These are phyloP conservation scores for Gonocerus acuteangulatus DNA, from an alignment of 2,888 invertebrate species.

Conservation along the genomic window DNA sequence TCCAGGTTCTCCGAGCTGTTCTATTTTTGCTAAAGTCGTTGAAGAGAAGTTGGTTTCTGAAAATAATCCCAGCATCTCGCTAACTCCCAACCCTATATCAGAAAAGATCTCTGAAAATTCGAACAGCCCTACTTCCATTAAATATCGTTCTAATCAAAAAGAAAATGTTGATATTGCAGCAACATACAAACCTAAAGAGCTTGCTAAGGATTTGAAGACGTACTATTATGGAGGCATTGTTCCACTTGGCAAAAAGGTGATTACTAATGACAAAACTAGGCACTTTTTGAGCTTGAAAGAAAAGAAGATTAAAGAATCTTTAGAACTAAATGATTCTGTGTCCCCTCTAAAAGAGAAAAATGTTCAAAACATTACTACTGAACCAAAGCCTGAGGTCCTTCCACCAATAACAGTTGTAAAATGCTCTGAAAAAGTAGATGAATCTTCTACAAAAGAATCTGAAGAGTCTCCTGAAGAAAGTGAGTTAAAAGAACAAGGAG, in stretches of 20 bases:
- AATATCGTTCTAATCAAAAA: not conserved
- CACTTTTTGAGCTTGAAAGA: slow-evolving; percentile 6
- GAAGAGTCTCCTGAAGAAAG: too few species aligned
- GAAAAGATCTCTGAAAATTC: too few species aligned
- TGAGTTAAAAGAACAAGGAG: too few species aligned
- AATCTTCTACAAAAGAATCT: too few species aligned
- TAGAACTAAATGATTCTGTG: not conserved
- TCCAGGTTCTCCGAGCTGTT: too few species aligned
- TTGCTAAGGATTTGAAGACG: slow-evolving; percentile 3
- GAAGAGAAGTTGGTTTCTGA: too few species aligned
- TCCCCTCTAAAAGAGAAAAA: not conserved
- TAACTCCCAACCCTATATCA: too few species aligned
- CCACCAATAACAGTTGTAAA: too few species aligned
- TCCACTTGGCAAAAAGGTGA: not conserved
- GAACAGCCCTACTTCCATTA: not conserved
- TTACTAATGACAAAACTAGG: slow-evolving; percentile 3
- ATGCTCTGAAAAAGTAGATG: too few species aligned
- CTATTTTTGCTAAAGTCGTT: too few species aligned
- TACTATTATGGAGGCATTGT: slow-evolving; percentile 9
- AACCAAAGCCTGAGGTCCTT: not conserved
- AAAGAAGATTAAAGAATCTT: slow-evolving; percentile 4
- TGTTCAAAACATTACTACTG: not conserved
- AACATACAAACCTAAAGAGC: not conserved
- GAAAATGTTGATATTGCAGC: not conserved
- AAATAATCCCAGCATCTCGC: too few species aligned